Conservation (phyloP, 2,888 invertebrate genomes). For the Biston betularia region DNA sequence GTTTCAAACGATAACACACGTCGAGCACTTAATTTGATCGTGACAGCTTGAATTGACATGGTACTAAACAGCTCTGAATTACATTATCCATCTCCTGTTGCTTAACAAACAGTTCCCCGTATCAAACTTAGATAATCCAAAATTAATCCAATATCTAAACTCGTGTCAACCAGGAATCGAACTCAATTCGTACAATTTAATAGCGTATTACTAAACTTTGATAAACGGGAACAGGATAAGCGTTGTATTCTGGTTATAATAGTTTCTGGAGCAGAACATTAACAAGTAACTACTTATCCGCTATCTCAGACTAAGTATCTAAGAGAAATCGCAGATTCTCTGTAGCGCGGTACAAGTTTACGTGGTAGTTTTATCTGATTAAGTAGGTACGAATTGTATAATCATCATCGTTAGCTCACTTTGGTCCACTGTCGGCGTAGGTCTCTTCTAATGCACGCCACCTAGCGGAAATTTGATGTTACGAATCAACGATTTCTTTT, state of each 20-base stretch:
- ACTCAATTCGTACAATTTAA: conserved; percentile 43
- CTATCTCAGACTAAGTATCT: conserved; percentile 40
- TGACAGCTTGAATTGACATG: no score
- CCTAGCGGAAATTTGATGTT: no score
- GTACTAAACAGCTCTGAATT: no score
- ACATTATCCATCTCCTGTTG: no score
- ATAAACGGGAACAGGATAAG: conserved; percentile 33
- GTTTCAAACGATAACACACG: no score
- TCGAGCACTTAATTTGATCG: no score
- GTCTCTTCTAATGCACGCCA: no score
- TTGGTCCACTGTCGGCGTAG: no score
- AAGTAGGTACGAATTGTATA: conserved; percentile 1
- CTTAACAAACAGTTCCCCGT: conserved; percentile 37
- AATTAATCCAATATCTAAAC: conserved; percentile 57
- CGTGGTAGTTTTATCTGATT: background rate
- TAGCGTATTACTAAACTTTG: conserved; percentile 39
- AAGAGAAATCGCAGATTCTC: conserved; percentile 6
- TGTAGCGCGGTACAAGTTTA: conserved; percentile 4
- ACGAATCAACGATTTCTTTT: no score
- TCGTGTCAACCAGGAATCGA: conserved; percentile 55
- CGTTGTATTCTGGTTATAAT: conserved; percentile 35
- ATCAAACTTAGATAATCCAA: conserved; percentile 54
- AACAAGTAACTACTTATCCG: conserved; percentile 17
- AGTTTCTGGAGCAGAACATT: conserved; percentile 34
- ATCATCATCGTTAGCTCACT: background rate